Conservation (phyloP, 64 coral and sea anemone species). For the Acropora yongei region DNA sequence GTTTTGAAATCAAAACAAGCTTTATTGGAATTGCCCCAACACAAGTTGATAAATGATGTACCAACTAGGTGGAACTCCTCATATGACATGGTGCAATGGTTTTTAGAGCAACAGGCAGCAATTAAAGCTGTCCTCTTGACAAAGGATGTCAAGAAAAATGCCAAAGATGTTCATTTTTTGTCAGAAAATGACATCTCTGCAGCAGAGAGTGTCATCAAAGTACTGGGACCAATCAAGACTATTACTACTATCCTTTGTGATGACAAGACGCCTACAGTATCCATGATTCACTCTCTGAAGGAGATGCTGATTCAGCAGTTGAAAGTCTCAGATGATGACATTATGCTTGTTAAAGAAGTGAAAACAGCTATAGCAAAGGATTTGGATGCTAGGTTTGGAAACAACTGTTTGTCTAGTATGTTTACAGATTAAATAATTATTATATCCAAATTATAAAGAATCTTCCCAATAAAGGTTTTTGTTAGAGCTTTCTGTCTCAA, state of each 20-base stretch:
- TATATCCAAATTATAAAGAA: constrained; percentile 15
- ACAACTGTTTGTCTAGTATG: constrained; percentile 23
- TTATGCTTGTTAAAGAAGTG: constrained; percentile 19
- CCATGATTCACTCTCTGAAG: constrained; percentile 10
- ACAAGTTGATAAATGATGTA: constrained; percentile 20
- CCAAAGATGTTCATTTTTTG: constrained; percentile 17
- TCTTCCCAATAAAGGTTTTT: constrained; percentile 16
- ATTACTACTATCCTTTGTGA: constrained; percentile 18
- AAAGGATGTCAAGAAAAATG: constrained; percentile 9
- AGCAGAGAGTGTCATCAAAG: constrained; percentile 3
- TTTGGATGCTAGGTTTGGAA: constrained; percentile 14
- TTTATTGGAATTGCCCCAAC: constrained; percentile 29
- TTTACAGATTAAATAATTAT: too few species aligned
- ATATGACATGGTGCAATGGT: constrained; percentile 3
- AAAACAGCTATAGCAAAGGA: constrained; percentile 19
- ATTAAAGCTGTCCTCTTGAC: constrained; percentile 2
- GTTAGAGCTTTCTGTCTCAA: not conserved
- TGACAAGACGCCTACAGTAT: constrained; percentile 5
- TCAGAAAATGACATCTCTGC: constrained; percentile 25
- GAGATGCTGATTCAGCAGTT: not conserved
- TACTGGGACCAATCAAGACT: not conserved
- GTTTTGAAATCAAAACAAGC: constrained; percentile 23
- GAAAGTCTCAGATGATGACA: constrained; percentile 35
- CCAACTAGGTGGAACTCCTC: constrained; percentile 23
- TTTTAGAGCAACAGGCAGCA: constrained; percentile 12